Evolutionary conservation across 2,797 vertebrate genomes (phyloP).

Genomic region (Pteronotus mesoamericanus): DNA sequence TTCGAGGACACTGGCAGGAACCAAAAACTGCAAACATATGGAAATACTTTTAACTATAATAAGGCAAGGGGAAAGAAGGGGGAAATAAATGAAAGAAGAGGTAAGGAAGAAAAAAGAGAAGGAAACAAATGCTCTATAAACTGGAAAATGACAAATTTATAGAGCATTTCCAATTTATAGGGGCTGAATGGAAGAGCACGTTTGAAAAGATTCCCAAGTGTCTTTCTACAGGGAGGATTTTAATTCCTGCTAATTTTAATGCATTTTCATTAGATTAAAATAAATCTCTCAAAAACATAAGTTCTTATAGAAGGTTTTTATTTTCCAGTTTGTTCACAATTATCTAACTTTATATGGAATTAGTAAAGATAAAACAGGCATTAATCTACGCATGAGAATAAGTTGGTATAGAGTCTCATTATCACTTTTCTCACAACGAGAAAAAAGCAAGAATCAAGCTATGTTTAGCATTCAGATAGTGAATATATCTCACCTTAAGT

Average conservation of each 20-base stretch:
- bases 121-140: background rate
- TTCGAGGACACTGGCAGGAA: background rate
- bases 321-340: background rate
- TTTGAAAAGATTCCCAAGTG: background rate
- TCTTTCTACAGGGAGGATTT: background rate
- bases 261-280: background rate
- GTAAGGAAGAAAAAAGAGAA: background rate
- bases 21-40: background rate
- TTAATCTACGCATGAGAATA: background rate
- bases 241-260: conserved; percentile 23
- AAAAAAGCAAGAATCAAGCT: background rate
- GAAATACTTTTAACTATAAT: background rate
- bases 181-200: background rate
- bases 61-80: background rate
- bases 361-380: conserved; percentile 13
- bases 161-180: too few relatives aligned
- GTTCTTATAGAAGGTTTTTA: background rate
- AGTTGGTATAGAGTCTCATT: background rate
- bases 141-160: background rate
- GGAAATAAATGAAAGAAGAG: background rate
- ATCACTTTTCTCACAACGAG: background rate
- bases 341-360: background rate
- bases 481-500: background rate
- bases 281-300: background rate
- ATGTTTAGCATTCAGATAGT: conserved; percentile 30